Percentiles rank a stretch among this genome's conserved stretches.
These are phyloP conservation scores for Upupa epops DNA, from an alignment of 2,113 vertebrate species.

Conservation along the genomic window DNA sequence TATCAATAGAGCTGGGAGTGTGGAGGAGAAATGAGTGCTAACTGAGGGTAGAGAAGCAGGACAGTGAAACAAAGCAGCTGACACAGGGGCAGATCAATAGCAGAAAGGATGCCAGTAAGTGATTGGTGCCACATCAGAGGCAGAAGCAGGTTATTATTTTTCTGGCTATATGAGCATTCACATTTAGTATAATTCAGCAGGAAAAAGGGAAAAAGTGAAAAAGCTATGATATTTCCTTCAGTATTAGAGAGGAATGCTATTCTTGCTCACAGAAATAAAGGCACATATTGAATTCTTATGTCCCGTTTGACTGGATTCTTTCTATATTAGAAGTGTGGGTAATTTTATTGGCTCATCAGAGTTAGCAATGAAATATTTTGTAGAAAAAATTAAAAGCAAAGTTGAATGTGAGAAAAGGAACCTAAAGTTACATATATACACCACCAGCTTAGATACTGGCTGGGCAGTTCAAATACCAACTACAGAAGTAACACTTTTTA, in stretches of 20 bases:
- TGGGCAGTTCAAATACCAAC: neutral
- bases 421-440: neutral
- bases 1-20: neutral
- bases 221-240: neutral
- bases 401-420: neutral
- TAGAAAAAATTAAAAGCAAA: neutral
- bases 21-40: neutral
- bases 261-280: neutral
- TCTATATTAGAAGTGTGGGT: neutral
- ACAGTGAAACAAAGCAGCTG: neutral
- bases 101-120: neutral
- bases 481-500: neutral
- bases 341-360: neutral
- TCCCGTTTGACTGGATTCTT: neutral
- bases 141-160: neutral
- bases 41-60: neutral
- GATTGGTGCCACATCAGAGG: neutral
- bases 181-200: neutral
- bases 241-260: neutral
- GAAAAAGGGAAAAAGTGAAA: neutral
- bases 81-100: rapidly evolving
- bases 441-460: neutral
- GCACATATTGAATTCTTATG: neutral
- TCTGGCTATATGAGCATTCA: neutral
- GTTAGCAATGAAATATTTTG: neutral